Evolutionary conservation across 2,113 vertebrate genomes (phyloP).

Genomic region (Plestiodon gilberti): DNA sequence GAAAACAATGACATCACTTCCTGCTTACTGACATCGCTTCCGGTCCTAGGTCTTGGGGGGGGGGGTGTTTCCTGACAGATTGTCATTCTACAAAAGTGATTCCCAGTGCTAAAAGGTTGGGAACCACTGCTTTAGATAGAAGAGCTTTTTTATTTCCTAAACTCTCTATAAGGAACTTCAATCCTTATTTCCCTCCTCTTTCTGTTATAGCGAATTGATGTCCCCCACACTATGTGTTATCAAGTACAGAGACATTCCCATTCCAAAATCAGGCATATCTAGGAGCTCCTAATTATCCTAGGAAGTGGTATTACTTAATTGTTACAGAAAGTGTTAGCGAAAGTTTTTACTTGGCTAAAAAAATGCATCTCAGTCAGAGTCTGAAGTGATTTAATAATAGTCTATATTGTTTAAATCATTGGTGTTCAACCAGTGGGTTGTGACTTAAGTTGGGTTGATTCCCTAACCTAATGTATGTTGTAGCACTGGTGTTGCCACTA

Average conservation of each 20-base stretch:
- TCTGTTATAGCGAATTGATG: not conserved
- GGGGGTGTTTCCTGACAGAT: too few species aligned
- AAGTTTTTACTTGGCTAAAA: not conserved
- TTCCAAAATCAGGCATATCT: not conserved
- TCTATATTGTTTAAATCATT: not conserved
- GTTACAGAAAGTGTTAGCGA: not conserved
- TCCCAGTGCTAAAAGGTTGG: too few species aligned
- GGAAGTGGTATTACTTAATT: not conserved
- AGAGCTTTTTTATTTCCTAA: not conserved
- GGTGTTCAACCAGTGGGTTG: not conserved
- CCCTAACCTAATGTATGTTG: not conserved
- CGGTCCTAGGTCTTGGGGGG: too few species aligned
- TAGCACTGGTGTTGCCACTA: not conserved
- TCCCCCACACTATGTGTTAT: not conserved
- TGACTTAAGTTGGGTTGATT: not conserved
- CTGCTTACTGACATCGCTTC: too few species aligned
- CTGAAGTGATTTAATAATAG: not conserved
- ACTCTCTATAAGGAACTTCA: not conserved
- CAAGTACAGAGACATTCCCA: not conserved
- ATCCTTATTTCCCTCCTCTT: not conserved
- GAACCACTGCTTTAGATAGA: too few species aligned
- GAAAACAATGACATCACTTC: too few species aligned
- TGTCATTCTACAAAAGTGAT: too few species aligned
- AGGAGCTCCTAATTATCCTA: not conserved
- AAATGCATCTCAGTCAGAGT: not conserved